These are phyloP conservation scores for Coleophora flavipennella DNA, from an alignment of 2,888 invertebrate genomes.

Conservation along the genomic window DNA sequence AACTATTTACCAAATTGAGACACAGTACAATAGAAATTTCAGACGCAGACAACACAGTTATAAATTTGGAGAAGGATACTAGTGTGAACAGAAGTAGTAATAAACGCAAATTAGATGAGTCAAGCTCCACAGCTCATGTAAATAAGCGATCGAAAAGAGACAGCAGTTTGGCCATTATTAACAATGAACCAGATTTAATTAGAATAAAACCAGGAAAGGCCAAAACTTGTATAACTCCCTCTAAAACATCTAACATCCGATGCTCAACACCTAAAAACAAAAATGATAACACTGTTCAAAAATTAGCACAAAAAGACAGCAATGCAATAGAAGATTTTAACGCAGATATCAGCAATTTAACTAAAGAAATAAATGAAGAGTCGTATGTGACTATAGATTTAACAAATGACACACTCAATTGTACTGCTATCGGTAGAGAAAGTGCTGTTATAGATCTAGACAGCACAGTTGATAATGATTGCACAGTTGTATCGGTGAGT, in stretches of 20 bases:
- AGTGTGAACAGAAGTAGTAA: too few species aligned
- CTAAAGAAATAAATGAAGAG: slow-evolving; percentile 39
- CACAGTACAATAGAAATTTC: slow-evolving; percentile 12
- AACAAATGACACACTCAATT: slow-evolving; percentile 23
- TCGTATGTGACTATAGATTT: slow-evolving; percentile 55
- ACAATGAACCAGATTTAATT: slow-evolving; percentile 27
- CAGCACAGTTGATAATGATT: slow-evolving; percentile 30
- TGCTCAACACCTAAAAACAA: slow-evolving; percentile 40
- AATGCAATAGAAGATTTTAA: slow-evolving; percentile 18
- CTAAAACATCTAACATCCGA: slow-evolving; percentile 13
- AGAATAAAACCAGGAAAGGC: slow-evolving; percentile 11
- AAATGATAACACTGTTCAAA: slow-evolving; percentile 9
- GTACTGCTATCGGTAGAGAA: slow-evolving; percentile 10
- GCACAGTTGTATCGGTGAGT: slow-evolving; percentile 29
- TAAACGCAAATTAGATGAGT: slow-evolving; percentile 5
- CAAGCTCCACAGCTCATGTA: slow-evolving; percentile 4
- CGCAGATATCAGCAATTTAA: slow-evolving; percentile 27
- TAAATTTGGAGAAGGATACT: slow-evolving; percentile 16
- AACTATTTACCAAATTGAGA: slow-evolving; percentile 25
- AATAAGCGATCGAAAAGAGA: slow-evolving; percentile 8
- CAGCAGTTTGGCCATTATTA: slow-evolving; percentile 21
- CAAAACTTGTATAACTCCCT: background rate
- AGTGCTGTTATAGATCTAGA: slow-evolving; percentile 37
- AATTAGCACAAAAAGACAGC: slow-evolving; percentile 16
- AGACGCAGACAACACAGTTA: slow-evolving; percentile 18